Conservation (phyloP, 30 jellyfish, hydroid and myxozoan species). For the Nemopilema nomurai region DNA sequence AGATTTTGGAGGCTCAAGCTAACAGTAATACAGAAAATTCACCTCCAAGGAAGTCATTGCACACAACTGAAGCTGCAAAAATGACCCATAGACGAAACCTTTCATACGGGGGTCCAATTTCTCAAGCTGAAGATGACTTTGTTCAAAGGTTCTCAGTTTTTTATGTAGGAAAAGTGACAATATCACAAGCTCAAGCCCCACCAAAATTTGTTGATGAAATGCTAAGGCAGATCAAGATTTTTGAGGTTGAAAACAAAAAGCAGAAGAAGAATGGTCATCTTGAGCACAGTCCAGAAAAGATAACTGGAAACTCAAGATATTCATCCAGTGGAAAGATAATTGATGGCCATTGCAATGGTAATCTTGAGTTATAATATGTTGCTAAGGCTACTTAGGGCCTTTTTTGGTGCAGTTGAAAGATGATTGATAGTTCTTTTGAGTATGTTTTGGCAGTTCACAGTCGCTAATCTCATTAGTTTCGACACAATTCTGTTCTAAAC, state of each 20-base stretch:
- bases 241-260: conserved; percentile 21
- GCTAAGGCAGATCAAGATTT: conserved; percentile 59
- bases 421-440: too few relatives aligned
- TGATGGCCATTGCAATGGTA: conserved; percentile 12
- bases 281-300: conserved; percentile 25
- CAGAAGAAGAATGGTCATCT: conserved; percentile 16
- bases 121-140: conserved; percentile 58
- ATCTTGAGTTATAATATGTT: neutral
- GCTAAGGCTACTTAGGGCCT: neutral
- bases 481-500: too few relatives aligned
- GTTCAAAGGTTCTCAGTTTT: conserved; percentile 87
- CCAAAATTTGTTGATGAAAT: conserved; percentile 87
- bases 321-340: conserved; percentile 47
- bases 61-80: conserved; percentile 38
- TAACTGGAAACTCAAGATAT: conserved; percentile 29
- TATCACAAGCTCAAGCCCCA: conserved; percentile 93
- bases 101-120: conserved; percentile 81
- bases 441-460: too few relatives aligned
- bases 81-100: conserved; percentile 77
- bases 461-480: too few relatives aligned
- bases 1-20: conserved; percentile 61
- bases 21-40: conserved; percentile 38
- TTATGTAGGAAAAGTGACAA: conserved; percentile 93
- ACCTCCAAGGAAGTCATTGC: conserved; percentile 32
- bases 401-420: too few relatives aligned